A percentile compares a stretch with the other conserved stretches of the same genome.
Conservation (phyloP, 2,888 invertebrate genomes). For the Lycophotia porphyrea region DNA sequence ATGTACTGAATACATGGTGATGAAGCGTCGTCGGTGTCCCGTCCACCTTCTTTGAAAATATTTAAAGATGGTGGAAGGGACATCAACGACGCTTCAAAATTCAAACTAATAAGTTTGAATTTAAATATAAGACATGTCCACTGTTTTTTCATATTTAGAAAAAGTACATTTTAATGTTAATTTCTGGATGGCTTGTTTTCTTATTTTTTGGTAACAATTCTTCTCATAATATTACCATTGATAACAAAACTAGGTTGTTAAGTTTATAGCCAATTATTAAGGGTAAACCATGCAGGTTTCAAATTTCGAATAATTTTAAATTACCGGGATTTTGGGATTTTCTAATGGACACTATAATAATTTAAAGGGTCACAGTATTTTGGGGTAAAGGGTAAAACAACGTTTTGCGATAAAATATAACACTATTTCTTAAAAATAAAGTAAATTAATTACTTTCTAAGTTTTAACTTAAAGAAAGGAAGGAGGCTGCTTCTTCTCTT, state of each 20-base stretch:
- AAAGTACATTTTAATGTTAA: background rate
- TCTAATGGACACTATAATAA: conserved; percentile 47
- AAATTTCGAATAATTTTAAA: conserved; percentile 27
- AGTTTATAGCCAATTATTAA: conserved; percentile 48
- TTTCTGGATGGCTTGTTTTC: background rate
- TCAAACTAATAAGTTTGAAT: too few species aligned
- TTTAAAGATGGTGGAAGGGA: too few species aligned
- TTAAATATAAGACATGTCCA: background rate
- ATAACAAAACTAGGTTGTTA: background rate
- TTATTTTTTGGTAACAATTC: background rate
- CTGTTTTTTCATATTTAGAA: background rate
- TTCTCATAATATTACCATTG: conserved; percentile 30
- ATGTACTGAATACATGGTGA: too few species aligned
- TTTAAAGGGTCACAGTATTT: conserved; percentile 12
- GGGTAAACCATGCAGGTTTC: conserved; percentile 63
- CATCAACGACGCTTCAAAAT: too few species aligned
- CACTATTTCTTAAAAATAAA: background rate
- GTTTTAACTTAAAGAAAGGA: background rate
- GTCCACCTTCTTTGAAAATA: too few species aligned
- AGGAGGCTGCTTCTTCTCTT: too few species aligned
- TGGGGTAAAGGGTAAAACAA: conserved; percentile 9
- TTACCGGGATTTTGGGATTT: conserved; percentile 27
- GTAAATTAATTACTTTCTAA: background rate
- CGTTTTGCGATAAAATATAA: conserved; percentile 22
- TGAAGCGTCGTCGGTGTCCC: too few species aligned